These are phyloP conservation scores for Lampris megalopsis DNA, from an alignment of 2,113 vertebrate genomes.

Conservation along the genomic window DNA sequence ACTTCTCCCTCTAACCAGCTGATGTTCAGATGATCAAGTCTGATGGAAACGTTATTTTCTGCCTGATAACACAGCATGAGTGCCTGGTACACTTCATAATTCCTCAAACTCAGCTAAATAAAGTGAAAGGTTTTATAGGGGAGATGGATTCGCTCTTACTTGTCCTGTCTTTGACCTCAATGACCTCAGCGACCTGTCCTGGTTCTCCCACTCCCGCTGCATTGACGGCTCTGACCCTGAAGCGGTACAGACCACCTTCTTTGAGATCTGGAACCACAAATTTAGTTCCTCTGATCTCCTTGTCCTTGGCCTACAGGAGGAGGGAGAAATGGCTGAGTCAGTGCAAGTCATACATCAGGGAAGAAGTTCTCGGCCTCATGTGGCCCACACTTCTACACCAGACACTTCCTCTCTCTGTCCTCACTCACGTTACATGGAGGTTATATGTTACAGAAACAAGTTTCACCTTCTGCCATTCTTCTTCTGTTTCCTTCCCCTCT, in stretches of 20 bases:
- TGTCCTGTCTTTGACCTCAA: conserved; percentile 96
- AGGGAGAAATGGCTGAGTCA: not conserved
- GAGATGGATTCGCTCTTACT: conserved; percentile 79
- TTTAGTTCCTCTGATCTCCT: conserved; percentile 95
- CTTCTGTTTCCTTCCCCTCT: conserved; percentile 51
- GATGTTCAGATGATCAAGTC: too few species aligned
- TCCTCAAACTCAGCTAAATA: too few species aligned
- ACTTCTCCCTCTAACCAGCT: too few species aligned
- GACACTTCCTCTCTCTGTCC: too few species aligned
- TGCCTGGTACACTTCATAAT: too few species aligned
- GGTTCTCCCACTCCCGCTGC: conserved; percentile 93
- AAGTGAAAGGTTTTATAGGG: not conserved
- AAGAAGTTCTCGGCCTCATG: too few species aligned
- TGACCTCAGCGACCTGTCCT: conserved; percentile 91
- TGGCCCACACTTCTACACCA: too few species aligned
- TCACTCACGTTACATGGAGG: not conserved
- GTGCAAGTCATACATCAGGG: too few species aligned
- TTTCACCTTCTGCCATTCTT: conserved; percentile 90
- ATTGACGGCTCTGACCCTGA: conserved; percentile 95
- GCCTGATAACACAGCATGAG: too few species aligned
- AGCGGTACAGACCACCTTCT: conserved; percentile 93
- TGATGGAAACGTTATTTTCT: too few species aligned
- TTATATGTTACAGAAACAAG: not conserved
- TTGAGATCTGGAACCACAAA: conserved; percentile 92
- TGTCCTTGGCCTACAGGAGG: conserved; percentile 91